These are phyloP conservation scores for Macaria liturata DNA, from an alignment of 2,888 invertebrate genomes.

Conservation along the genomic window DNA sequence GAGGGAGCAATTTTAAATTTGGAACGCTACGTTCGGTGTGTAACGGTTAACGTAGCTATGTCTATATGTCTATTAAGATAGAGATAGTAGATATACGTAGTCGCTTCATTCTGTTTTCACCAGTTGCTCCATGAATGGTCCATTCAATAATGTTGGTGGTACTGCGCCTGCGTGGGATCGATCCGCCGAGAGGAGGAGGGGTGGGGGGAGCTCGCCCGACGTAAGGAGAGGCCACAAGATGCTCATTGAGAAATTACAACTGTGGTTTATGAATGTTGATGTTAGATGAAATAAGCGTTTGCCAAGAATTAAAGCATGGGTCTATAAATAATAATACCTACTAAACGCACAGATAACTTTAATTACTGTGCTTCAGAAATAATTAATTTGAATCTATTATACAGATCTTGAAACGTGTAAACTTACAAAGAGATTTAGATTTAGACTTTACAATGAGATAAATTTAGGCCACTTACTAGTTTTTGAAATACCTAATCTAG, in stretches of 20 bases:
- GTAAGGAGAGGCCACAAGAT: conserved; percentile 8
- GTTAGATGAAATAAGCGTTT: too few relatives aligned
- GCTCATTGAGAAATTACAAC: conserved; percentile 1
- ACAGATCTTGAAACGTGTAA: too few relatives aligned
- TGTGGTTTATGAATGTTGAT: neutral
- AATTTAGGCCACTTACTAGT: too few relatives aligned
- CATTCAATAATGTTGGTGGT: conserved; percentile 64
- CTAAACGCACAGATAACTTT: too few relatives aligned
- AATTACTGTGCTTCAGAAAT: too few relatives aligned
- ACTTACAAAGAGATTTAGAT: too few relatives aligned
- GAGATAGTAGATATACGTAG: conserved; percentile 7
- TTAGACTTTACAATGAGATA: too few relatives aligned
- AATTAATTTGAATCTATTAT: too few relatives aligned
- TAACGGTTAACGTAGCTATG: neutral
- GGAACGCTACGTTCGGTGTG: conserved; percentile 13
- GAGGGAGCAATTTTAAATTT: conserved; percentile 16
- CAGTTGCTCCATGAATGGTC: conserved; percentile 72
- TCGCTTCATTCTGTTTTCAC: conserved; percentile 65
- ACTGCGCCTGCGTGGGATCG: conserved; percentile 64
- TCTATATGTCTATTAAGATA: conserved; percentile 23
- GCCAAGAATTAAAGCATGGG: too few relatives aligned
- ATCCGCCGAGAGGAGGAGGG: conserved; percentile 44
- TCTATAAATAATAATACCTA: too few relatives aligned
- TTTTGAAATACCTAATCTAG: too few relatives aligned
- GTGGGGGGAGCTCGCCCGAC: conserved; percentile 31